Evolutionary conservation across 1,140 invertebrate species (phyloP), one percentile per base, ranked within the genome.

Genomic region (Oreohelix idahoensis): DNA sequence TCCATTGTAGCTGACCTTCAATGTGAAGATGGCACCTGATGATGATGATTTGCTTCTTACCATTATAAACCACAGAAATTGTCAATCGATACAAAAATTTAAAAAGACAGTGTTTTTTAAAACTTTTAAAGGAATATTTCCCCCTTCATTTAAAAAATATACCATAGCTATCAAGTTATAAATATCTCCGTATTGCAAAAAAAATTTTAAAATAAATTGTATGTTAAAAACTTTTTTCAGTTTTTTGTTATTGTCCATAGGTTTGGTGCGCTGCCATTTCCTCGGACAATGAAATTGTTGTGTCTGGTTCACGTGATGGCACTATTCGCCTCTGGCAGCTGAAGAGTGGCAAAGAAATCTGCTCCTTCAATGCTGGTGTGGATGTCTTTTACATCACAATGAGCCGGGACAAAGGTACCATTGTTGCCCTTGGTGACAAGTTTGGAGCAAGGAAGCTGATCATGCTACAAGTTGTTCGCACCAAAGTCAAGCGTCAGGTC

Each of bases 351-450:
- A 84, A 83, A 8, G 89, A 91, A 82, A 91, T 92, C 79, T 91
- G 89, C 73, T 80, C 86, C 51, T 93, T 93, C 85, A 89, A 91
- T 81, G 88, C 91, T 35, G 89, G 88, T 11, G 90, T 93, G 1
- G 92, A 93, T 77, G 89, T 93, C 74, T 92, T 93, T 88, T 87
- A 88, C 75, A 89, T 92, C 53, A 91, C 90, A 23, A 90, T 93
- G 87, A 92, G 90, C 79, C 87, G 87, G 36, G 90, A 92, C 86
- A 92, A 92, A 78, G 86, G 88, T 74, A 92, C 92, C 13, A 91
- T 93, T 39, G 92, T 93, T 80, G 92, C 91, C n/a, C 89, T 93
- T 15, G 92, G 92, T 32, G 92, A 93, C 87, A 92, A 91, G 84
- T 89, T 85, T 82, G 89, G 89, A 35, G 87, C 91, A 38, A 78